These are phyloP conservation scores for Cyclophora punctaria DNA, from an alignment of 2,888 invertebrate species.

Conservation along the genomic window DNA sequence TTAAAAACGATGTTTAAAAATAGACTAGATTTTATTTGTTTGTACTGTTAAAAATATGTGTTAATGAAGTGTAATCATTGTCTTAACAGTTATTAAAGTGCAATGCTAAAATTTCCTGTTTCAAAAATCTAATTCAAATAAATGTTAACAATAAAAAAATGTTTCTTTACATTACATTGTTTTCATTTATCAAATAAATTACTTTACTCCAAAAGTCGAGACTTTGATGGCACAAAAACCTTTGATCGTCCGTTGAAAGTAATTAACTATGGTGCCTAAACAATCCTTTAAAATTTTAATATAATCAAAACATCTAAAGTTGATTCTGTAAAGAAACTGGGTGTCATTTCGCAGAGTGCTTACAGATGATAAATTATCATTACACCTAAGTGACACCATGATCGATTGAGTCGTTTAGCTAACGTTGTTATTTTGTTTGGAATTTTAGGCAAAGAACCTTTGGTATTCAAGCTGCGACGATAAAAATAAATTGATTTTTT, in stretches of 20 bases:
- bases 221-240: not conserved
- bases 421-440: conserved; percentile 21
- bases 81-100: not conserved
- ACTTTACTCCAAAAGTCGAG: too few relatives aligned
- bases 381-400: conserved; percentile 38
- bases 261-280: not conserved
- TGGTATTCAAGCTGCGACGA: not conserved
- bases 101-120: not conserved
- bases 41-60: too few relatives aligned
- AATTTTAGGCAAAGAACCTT: conserved; percentile 4
- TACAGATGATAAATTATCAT: conserved; percentile 47
- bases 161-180: not conserved
- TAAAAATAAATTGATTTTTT: too few relatives aligned
- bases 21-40: too few relatives aligned
- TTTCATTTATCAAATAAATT: too few relatives aligned
- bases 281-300: conserved; percentile 12
- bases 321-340: conserved; percentile 6
- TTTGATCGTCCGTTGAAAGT: conserved; percentile 2
- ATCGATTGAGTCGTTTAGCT: conserved; percentile 41
- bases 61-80: too few relatives aligned
- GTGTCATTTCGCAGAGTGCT: conserved; percentile 34
- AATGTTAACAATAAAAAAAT: not conserved
- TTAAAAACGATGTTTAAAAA: too few relatives aligned
- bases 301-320: not conserved
- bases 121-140: not conserved